phyloP scores from a whole-genome alignment of 2,797 vertebrate species.

The Scolopax rusticola region DNA sequence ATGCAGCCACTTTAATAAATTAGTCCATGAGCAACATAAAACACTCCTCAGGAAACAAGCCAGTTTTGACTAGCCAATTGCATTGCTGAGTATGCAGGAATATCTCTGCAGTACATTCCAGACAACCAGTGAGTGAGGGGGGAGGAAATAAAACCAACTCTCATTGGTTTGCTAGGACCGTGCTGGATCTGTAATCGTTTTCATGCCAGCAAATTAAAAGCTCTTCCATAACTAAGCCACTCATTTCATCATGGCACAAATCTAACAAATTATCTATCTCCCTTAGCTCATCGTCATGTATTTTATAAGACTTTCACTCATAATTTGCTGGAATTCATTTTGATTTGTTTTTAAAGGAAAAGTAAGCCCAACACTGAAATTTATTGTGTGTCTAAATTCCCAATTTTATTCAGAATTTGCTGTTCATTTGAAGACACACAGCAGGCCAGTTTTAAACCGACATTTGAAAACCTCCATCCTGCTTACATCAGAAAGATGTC shows the following conservation, averaged over 20 bases:
- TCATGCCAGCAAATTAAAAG: background rate
- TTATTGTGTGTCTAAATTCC: background rate
- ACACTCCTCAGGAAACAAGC: background rate
- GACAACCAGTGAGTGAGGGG: background rate
- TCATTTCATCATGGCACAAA: background rate
- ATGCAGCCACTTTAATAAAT: background rate
- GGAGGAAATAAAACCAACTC: background rate
- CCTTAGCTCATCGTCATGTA: background rate
- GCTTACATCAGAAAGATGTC: background rate
- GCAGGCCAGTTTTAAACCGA: background rate
- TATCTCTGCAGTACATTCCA: background rate
- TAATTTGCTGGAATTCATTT: background rate
- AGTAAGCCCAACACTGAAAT: background rate
- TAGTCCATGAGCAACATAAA: background rate
- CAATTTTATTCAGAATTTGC: background rate
- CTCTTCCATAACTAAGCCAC: background rate
- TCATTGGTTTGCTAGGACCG: background rate
- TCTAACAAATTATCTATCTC: background rate
- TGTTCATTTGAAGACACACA: background rate
- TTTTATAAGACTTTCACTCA: background rate
- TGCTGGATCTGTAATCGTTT: background rate
- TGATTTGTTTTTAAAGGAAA: background rate
- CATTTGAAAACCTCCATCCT: background rate
- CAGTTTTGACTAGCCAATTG: background rate
- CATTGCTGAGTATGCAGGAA: background rate